Base-by-base conservation (phyloP, 1,140 invertebrate species). In the Drosophila albomicans region DNA sequence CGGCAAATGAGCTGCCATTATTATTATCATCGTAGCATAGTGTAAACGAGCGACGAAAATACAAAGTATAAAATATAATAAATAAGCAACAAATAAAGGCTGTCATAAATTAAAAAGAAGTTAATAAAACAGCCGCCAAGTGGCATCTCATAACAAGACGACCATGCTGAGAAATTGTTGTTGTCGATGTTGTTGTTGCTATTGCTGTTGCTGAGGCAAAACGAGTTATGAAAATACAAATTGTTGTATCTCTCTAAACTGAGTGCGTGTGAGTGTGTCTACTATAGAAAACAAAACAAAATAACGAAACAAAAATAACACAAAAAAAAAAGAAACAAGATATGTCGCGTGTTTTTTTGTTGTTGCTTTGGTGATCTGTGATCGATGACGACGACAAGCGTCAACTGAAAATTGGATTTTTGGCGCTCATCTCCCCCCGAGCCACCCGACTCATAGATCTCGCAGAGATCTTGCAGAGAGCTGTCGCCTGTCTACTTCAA, bases 161-260 rank as follows among this genome's bases (percentile, higher is more conserved):
- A 15, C 65, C 41, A 43, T 43, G 41, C n/a, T 38, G 7, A 25
- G 20, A 38, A 38, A 25, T 16, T 16, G 25, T 38, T 51, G 51
- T 28, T 30, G 30, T 54, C 35, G 66, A 11, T 20, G 66, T 68
- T 25, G 62, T 32, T 11, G 61, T 43, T 15, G 43, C 13, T 35
- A 32, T 46, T 16, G 30, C 28, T 32, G 66, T 13, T 61, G 56
- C 57, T 57, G 71, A 52, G 65, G 57, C 72, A 75, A 84, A 88
- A 88, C 84, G 81, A 88, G 84, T 88, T 88, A 88, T 88, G 85
- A 88, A 88, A 89, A 87, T 88, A 87, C 84, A 80, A 87, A 89
- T 88, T 89, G 81, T 89, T 89, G 81, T 89, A 66, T 41, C 51
- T 64, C 35, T 28, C 41, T 32, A 25, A 58, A 52, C 58, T 45